These are phyloP conservation scores for Pycnomerus fuliginosus DNA, from an alignment of 2,888 invertebrate genomes.

Conservation along the genomic window DNA sequence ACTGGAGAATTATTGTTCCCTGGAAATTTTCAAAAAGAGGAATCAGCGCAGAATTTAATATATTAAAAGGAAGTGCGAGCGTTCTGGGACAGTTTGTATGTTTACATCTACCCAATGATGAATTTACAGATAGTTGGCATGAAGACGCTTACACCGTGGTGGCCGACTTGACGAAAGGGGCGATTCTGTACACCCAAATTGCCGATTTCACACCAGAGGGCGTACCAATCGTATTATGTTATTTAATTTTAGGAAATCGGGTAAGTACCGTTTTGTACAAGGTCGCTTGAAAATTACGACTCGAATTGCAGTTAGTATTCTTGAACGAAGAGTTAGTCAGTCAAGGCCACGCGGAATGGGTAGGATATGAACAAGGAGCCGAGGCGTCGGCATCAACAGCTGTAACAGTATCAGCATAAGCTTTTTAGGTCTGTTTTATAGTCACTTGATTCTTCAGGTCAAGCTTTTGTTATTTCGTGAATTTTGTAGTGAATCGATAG, in stretches of 20 bases:
- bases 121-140: conserved; percentile 65
- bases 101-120: too few species aligned
- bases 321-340: conserved; percentile 85
- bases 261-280: conserved; percentile 7
- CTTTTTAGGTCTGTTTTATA: conserved; percentile 25
- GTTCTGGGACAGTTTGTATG: too few species aligned
- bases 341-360: conserved; percentile 78
- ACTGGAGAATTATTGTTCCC: too few species aligned
- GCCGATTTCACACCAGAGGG: conserved; percentile 79
- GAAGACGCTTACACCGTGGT: conserved; percentile 76
- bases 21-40: too few species aligned
- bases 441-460: conserved; percentile 37
- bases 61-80: too few species aligned
- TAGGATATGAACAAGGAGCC: conserved; percentile 43
- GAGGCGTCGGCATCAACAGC: conserved; percentile 14
- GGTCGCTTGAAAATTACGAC: conserved; percentile 37
- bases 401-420: conserved; percentile 14
- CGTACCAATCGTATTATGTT: conserved; percentile 79
- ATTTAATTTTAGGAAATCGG: conserved; percentile 62
- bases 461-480: conserved; percentile 35
- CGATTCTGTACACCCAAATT: conserved; percentile 85
- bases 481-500: conserved; percentile 24
- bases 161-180: conserved; percentile 76
- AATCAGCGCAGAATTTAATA: too few species aligned
- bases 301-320: conserved; percentile 71